Base-by-base conservation (phyloP, 1,140 invertebrate species). In the Yoshiicerus persimilis region DNA sequence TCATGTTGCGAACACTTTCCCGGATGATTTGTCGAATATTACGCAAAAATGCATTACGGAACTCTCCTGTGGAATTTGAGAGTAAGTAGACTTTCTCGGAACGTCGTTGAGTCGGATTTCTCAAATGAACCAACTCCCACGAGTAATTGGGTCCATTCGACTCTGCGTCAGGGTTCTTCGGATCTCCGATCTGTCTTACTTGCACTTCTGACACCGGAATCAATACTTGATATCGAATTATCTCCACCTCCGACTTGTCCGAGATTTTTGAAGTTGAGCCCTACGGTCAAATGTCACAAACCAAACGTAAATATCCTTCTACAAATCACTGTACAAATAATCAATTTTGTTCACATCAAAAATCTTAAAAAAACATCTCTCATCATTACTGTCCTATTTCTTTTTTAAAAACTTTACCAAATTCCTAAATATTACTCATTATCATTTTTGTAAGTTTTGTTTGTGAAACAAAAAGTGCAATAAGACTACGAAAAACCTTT, bases 121-220 rank as follows among this genome's bases (percentile, higher is more conserved):
- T 95, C 87, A 98, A 94, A 93, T 99, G 98, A 90, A 99, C 97
- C 85, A 99, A 94, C 93, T 99, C 98, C 98, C 98, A 99, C 77
- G 98, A 94, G 94, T 86, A 90, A 75, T 89, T 90, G 38, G 87
- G 88, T 36, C 89, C 89, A 84, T 88, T 84, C 38, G 88, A 38
- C 25, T 89, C 88, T 34, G 86, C 85, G 91, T 91, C 32, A 91
- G 90, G 77, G 91, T 92, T 80, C 92, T 92, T 84, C 91, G 92
- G 32, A n/a, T 88, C 89, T 77, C 89, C 90, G 27, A 90, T 88
- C 84, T 91, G 90, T 77, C 97, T 94, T 62, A 99, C 98, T 94
- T 99, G 98, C 16, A 99, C 98, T 94, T 99, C 98, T 9, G 97
- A 98, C 20, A 99, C 98, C 3, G 98, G 98, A 91, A 99, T 99